Percentiles rank a stretch among this genome's conserved stretches.
phyloP scores from a whole-genome alignment of 2,888 invertebrate species.

The Phaonia tiefii region DNA sequence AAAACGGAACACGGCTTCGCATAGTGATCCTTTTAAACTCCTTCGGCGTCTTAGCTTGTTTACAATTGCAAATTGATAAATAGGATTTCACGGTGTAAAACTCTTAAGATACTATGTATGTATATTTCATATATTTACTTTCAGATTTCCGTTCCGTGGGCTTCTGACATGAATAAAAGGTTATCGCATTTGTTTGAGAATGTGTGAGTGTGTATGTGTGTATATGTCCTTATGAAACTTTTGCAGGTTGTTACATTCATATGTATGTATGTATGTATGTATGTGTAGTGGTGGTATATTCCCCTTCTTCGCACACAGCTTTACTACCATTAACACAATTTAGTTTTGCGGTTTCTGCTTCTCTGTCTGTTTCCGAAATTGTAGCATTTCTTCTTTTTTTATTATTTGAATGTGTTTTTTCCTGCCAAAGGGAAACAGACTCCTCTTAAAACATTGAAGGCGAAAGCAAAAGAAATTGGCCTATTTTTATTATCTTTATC shows the following conservation, averaged over 20 bases:
- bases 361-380: background rate
- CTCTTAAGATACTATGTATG: slow-evolving; percentile 1
- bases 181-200: background rate
- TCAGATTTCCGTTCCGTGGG: background rate
- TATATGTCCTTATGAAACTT: background rate
- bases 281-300: no score
- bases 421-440: background rate
- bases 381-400: background rate
- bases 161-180: no score
- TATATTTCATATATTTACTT: background rate
- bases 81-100: slow-evolving; percentile 42
- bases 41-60: slow-evolving; percentile 27
- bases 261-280: no score
- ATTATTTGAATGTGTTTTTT: slow-evolving; percentile 4
- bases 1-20: no score
- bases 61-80: slow-evolving; percentile 43
- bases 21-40: background rate
- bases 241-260: no score
- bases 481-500: slow-evolving; percentile 29
- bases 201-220: background rate
- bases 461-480: slow-evolving; percentile 22
- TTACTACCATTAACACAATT: slow-evolving; percentile 30
- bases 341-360: slow-evolving; percentile 18
- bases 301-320: background rate
- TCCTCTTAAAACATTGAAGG: background rate